phyloP scores from a whole-genome alignment of 2,113 vertebrate genomes.

The Antechinus flavipes region DNA sequence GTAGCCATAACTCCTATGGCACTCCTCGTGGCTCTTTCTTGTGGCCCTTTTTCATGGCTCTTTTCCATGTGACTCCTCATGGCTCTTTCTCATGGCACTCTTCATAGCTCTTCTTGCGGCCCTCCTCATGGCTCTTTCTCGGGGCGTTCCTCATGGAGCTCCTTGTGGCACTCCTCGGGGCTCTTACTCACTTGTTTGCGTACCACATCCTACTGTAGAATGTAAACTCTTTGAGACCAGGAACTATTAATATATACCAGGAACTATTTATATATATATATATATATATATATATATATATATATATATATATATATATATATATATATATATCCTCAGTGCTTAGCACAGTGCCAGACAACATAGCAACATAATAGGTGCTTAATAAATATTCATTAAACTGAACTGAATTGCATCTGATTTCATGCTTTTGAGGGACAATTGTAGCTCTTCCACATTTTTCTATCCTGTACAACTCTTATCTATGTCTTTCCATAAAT shows the following conservation, averaged over 20 bases:
- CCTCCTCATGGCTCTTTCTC: no score
- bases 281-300: not conserved
- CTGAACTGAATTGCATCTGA: not conserved
- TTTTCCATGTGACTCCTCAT: no score
- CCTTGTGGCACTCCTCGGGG: no score
- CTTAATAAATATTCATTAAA: conserved; percentile 3
- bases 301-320: not conserved
- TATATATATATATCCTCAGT: not conserved
- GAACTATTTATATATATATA: no score
- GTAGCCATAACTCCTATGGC: no score
- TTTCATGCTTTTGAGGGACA: not conserved
- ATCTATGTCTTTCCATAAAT: not conserved
- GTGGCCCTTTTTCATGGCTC: no score
- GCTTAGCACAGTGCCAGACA: not conserved
- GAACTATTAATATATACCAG: not conserved
- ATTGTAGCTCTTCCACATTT: not conserved
- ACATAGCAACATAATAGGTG: not conserved
- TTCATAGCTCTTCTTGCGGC: no score
- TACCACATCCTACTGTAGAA: not conserved
- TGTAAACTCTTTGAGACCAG: not conserved
- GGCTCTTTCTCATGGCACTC: no score
- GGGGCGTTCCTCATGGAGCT: no score
- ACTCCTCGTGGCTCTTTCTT: no score
- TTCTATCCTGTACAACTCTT: not conserved
- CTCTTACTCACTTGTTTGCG: not conserved